Evolutionary conservation across 53 echinoderm and acorn worm genomes (phyloP).

Genomic region (Arbacia lixula): DNA sequence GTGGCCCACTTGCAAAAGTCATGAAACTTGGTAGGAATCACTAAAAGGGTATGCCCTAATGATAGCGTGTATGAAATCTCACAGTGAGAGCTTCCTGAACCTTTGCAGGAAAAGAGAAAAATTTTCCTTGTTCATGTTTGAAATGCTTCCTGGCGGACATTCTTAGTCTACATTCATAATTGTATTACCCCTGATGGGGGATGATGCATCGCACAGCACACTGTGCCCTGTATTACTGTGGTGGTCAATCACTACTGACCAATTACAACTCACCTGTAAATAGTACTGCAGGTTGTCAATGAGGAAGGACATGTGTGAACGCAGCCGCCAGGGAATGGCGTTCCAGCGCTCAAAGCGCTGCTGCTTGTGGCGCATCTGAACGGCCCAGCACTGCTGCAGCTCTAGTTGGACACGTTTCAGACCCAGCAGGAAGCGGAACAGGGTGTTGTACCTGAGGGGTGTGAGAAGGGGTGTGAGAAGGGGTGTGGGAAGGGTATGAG

Average conservation of each 20-base stretch:
- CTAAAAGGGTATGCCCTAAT: too few relatives aligned
- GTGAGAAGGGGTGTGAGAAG: background rate
- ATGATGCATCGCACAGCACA: too few relatives aligned
- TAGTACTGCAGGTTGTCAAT: constrained; percentile 96
- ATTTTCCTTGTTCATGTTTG: too few relatives aligned
- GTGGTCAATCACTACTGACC: too few relatives aligned
- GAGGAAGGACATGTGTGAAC: constrained; percentile 95
- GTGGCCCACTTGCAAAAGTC: too few relatives aligned
- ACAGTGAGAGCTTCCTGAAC: background rate
- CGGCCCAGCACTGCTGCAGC: constrained; percentile 95
- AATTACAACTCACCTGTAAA: constrained; percentile 76
- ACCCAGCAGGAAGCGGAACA: constrained; percentile 87
- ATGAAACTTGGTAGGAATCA: too few relatives aligned
- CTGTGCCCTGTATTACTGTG: too few relatives aligned
- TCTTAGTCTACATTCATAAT: too few relatives aligned
- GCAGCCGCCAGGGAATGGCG: constrained; percentile 79
- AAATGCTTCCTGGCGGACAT: too few relatives aligned
- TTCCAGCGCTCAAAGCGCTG: constrained; percentile 64
- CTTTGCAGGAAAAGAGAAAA: background rate
- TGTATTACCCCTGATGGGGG: too few relatives aligned
- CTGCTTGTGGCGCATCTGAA: constrained; percentile 93
- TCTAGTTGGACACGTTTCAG: constrained; percentile 93
- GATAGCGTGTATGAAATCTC: too few relatives aligned
- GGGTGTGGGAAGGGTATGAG: too few relatives aligned
- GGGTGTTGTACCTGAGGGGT: constrained; percentile 78